Percentiles rank a stretch among this genome's conserved stretches.
phyloP scores from a whole-genome alignment of 2,113 vertebrate genomes.

The Marmota monax region DNA sequence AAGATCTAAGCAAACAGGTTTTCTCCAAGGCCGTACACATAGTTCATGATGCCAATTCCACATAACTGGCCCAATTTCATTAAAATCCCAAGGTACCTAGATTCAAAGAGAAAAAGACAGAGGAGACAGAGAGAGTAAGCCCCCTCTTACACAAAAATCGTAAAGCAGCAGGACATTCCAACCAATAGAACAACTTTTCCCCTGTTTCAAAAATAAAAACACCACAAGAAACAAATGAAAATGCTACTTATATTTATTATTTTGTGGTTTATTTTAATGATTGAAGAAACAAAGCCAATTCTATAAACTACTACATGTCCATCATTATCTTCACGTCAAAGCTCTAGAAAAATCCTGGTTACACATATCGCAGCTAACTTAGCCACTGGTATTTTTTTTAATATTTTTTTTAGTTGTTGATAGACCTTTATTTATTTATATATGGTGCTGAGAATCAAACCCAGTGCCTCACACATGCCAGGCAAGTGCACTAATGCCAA shows the following conservation, averaged over 20 bases:
- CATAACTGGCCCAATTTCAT: conserved; percentile 81
- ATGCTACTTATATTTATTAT: conserved; percentile 82
- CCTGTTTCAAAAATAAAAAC: conserved; percentile 79
- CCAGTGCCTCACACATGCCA: too few relatives aligned
- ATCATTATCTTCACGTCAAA: conserved; percentile 57
- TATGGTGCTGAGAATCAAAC: too few relatives aligned
- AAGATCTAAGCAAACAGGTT: conserved; percentile 86
- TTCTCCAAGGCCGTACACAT: conserved; percentile 83
- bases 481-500: too few relatives aligned
- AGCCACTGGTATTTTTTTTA: conserved; percentile 12
- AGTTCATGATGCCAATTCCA: conserved; percentile 82
- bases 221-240: conserved; percentile 85
- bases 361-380: conserved; percentile 48
- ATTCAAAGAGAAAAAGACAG: conserved; percentile 75
- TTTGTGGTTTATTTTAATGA: conserved; percentile 74
- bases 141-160: conserved; percentile 62
- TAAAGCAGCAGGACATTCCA: conserved; percentile 85
- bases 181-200: conserved; percentile 76
- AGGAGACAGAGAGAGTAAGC: not conserved
- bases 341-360: conserved; percentile 57
- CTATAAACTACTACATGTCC: conserved; percentile 54
- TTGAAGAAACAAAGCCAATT: conserved; percentile 76
- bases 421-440: too few relatives aligned
- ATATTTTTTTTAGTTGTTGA: too few relatives aligned
- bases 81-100: conserved; percentile 81